These are phyloP conservation scores for Apamea anceps DNA, from an alignment of 2,888 invertebrate species.

Conservation along the genomic window DNA sequence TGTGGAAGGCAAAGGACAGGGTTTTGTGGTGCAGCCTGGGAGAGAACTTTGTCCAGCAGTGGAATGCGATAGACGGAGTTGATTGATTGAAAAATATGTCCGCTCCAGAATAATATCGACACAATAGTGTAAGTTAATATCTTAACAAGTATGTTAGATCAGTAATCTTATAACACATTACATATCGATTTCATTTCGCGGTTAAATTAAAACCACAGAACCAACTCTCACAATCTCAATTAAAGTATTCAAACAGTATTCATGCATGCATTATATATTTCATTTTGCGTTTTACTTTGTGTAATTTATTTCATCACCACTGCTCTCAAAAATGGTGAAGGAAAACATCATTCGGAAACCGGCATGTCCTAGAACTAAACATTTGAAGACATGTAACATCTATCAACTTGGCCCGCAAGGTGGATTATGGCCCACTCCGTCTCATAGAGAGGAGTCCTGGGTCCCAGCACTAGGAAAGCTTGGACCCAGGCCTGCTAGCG, in stretches of 20 bases:
- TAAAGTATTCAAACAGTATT: slow-evolving; percentile 9
- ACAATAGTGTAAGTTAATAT: slow-evolving; percentile 13
- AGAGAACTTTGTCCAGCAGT: background rate
- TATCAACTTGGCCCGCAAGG: too few species aligned
- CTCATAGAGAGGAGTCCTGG: background rate
- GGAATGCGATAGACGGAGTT: background rate
- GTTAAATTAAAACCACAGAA: slow-evolving; percentile 35
- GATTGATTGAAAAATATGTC: background rate
- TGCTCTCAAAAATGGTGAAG: too few species aligned
- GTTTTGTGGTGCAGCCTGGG: background rate
- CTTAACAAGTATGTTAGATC: background rate
- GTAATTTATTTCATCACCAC: background rate
- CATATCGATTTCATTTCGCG: slow-evolving; percentile 33
- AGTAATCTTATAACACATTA: slow-evolving; percentile 27
- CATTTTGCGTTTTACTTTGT: background rate
- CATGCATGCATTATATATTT: too few species aligned
- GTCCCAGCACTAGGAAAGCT: background rate
- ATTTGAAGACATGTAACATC: too few species aligned
- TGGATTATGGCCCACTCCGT: too few species aligned
- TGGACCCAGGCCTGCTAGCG: too few species aligned
- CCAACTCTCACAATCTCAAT: slow-evolving; percentile 34
- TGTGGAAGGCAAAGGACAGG: background rate
- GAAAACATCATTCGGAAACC: too few species aligned
- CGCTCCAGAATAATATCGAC: background rate
- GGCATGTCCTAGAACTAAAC: background rate